Evolutionary conservation across 2,888 invertebrate species (phyloP).

Genomic region (Vandiemenella viatica): DNA sequence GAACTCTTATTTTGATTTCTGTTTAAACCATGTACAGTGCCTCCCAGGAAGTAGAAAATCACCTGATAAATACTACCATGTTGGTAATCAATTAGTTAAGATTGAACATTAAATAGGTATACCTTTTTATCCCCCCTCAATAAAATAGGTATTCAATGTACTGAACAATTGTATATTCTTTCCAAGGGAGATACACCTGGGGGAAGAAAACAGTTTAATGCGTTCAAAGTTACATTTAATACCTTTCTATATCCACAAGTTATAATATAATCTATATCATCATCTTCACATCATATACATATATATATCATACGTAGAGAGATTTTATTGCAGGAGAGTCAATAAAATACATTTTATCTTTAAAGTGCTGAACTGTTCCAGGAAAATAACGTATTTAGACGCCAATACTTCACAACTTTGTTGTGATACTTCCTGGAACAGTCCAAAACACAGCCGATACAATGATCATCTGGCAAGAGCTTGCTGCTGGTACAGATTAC

Average conservation of each 20-base stretch:
- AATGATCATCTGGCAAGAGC: neutral
- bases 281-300: constrained; percentile 16
- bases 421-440: constrained; percentile 12
- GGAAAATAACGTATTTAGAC: constrained; percentile 9
- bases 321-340: constrained; percentile 16
- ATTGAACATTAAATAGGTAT: too few relatives aligned
- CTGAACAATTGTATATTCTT: too few relatives aligned
- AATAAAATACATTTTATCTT: constrained; percentile 10
- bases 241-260: constrained; percentile 16
- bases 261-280: constrained; percentile 15
- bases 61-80: too few relatives aligned
- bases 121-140: too few relatives aligned
- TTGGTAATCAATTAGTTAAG: too few relatives aligned
- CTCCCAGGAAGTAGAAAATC: too few relatives aligned
- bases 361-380: constrained; percentile 14
- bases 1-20: too few relatives aligned
- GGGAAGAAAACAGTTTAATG: too few relatives aligned
- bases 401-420: constrained; percentile 8
- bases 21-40: too few relatives aligned
- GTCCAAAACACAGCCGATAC: constrained; percentile 9
- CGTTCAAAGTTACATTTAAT: constrained; percentile 18
- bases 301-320: constrained; percentile 14
- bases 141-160: too few relatives aligned
- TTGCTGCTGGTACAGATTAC: constrained; percentile 4
- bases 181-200: too few relatives aligned